Base-by-base conservation (phyloP, 2,888 invertebrate species). In the Phanerotoma sp. region DNA sequence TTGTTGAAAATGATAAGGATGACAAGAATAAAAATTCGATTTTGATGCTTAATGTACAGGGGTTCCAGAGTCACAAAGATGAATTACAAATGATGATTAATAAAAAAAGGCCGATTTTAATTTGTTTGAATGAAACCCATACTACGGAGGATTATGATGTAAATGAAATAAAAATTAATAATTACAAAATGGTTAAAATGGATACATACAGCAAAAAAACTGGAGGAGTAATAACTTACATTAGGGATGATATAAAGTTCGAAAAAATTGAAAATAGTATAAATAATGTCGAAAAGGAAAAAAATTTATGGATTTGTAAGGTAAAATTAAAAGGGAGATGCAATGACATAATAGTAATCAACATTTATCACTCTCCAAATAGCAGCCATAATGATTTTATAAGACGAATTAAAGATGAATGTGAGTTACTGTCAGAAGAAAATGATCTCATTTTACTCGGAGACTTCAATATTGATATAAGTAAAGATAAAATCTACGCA, bases 1-100 rank as follows among this genome's bases (percentile, higher is more conserved):
- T 16, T 6, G 25, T 25, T 22, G 11, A 38, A 28, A 38, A 18
- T 15, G 7, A 15, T 20, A 28, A 37, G 6, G 30, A 32, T 7
- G n/a, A 9, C 5, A 9, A n/a, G 10, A 33, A 38, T 21, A n/a
- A n/a, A n/a, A n/a, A n/a, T n/a, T n/a, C n/a, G n/a, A 10, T 47
- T 22, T 4, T 56, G 9, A 3, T 41, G 13, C 13, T 51, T 5
- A 56, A 56, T 41, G 28, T 28, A n/a, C 47, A 47, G 33, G 42
- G 51, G 6, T 42, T 51, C 11, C 7, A 42, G 2, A 18, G 3
- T 3, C 41, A 51, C n/a, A 51, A 47, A 28, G 51, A 56, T 18
- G 38, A 51, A 37, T 3, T 35, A 35, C 13, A n/a, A 15, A 6
- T 6, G 6, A n/a, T 35, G 1, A 35, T 35, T 35, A n/a, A 35